Evolutionary conservation across 2,888 invertebrate species (phyloP), one percentile per base, ranked within the genome.

Genomic region (Anthrax anthrax): DNA sequence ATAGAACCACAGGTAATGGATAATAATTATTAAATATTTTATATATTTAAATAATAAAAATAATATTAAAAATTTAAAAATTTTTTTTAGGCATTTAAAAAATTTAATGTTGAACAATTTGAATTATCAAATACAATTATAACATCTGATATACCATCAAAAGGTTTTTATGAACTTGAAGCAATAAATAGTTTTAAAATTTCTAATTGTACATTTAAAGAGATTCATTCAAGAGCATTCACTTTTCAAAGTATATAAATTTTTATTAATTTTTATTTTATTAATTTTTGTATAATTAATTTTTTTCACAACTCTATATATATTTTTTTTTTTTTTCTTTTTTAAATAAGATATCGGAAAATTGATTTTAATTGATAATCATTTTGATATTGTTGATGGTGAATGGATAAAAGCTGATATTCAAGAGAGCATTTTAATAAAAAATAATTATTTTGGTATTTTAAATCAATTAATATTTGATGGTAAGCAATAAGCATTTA

Each of bases 101-200:
- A 84, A 65, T 84, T 88, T 59, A 75, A 78, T 23, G 76, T 81
- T 0, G 73, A 75, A 34, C 75, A 76, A 53, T 72, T 88, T 51
- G 70, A 76, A 52, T 64, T 88, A 43, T 71, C 72, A 38, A 78
- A 80, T 4, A 77, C 81, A 18, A 66, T 59, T 13, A 74, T 84
- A 41, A 65, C 70, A 27, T 70, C 70, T 1, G 60, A 69, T 43
- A 62, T 85, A 49, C 83, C 84, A 5, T 84, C 84, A 55, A 73
- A 82, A 50, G 75, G 79, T 47, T 74, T 86, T 60, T 81, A 82
- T 47, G 84, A 87, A 56, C 69, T 87, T 42, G 80, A 80, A 56
- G 78, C 87, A 37, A 72, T 72, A 44, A 72, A 80, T 56, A 71
- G 75, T 47, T 76, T 87, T 52, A 70, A 72, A 54, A 73, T 87